Evolutionary conservation across 1,140 invertebrate species (phyloP), one percentile per base, ranked within the genome.

Genomic region (Calephelis nemesis): DNA sequence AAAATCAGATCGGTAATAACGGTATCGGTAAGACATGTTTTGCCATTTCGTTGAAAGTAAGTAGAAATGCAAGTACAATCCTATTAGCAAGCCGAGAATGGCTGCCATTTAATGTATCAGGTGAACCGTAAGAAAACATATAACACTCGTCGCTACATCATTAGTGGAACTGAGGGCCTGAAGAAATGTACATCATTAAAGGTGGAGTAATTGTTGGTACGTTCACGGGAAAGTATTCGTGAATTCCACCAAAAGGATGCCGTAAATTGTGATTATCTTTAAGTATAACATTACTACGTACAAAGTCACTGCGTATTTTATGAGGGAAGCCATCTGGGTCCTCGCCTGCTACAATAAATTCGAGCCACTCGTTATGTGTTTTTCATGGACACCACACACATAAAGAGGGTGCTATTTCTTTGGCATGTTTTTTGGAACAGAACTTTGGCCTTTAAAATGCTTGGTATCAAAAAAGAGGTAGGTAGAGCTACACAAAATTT

Each of bases 261-360:
- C 81, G 87, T 89, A 87, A 86, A 84, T 86, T 81, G 82, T 86
- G 82, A 86, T 86, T 84, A 86, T 82, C 82, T 83, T 85, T 71
- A 74, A 89, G 85, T 87, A 86, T 78, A 83, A 72, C 80, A 77
- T 74, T 71, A 62, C 74, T 84, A 85, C 76, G 77, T 82, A 79
- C 82, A 82, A 79, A 82, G 76, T 82, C 82, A 86, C 85, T 88
- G 81, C 76, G 82, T 89, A 87, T 89, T 89, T 89, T 89, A 89
- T 84, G 85, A 87, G 87, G 68, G 79, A 79, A 85, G 85, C 85
- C 87, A 89, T 89, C 87, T 89, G 87, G 83, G 83, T 77, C 82
- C 78, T 79, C 72, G 81, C 74, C 74, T 80, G 73, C 77, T 77
- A 82, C 80, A 83, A 88, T 88, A 87, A 88, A 89, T 89, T 86